These are phyloP conservation scores for Scaptomyza tumidula DNA, from an alignment of 2,888 invertebrate genomes.

Conservation along the genomic window DNA sequence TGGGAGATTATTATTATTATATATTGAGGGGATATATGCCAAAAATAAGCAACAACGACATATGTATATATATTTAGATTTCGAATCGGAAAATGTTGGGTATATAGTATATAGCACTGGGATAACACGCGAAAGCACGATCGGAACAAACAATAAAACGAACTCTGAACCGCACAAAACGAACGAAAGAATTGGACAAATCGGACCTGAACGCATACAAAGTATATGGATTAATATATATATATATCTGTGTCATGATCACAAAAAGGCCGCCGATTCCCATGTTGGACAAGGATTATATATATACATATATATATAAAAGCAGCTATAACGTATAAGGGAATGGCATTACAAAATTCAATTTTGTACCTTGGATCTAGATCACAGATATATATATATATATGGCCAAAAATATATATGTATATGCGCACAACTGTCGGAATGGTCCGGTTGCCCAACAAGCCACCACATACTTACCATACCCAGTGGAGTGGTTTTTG, in stretches of 20 bases:
- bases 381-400: slow-evolving; percentile 16
- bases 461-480: slow-evolving; percentile 29
- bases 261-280: neutral
- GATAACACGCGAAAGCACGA: slow-evolving; percentile 5
- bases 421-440: neutral
- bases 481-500: neutral
- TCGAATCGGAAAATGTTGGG: neutral
- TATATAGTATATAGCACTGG: neutral
- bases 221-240: neutral
- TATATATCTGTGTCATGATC: slow-evolving; percentile 1
- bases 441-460: neutral
- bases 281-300: neutral
- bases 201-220: slow-evolving; percentile 1
- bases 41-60: neutral
- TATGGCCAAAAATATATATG: neutral
- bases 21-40: neutral
- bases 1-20: neutral
- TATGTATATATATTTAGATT: neutral
- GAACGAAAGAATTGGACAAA: neutral
- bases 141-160: neutral
- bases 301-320: no score
- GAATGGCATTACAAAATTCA: no score
- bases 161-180: slow-evolving; percentile 1
- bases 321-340: neutral
- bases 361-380: neutral